phyloP scores from a whole-genome alignment of 1,140 invertebrate genomes.

The Drosophila pallidifrons region DNA sequence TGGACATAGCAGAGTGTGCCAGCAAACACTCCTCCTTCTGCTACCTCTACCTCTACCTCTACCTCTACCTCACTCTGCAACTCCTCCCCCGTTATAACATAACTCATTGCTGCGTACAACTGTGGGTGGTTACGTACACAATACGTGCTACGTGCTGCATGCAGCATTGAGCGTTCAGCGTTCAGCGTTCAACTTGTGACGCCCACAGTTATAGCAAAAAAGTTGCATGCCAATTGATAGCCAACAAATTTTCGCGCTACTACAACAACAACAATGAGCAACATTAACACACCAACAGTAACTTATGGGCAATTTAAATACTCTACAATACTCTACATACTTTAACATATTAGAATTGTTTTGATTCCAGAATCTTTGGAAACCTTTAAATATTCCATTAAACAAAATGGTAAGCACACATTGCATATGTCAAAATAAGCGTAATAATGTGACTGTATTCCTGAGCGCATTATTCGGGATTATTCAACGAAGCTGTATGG shows the following conservation, averaged over 20 bases:
- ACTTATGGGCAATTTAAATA: conserved; percentile 34
- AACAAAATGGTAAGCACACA: no score
- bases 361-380: no score
- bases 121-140: conserved; percentile 33
- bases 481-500: no score
- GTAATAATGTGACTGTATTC: no score
- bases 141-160: conserved; percentile 12
- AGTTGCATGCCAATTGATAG: conserved; percentile 69
- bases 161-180: conserved; percentile 20
- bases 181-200: conserved; percentile 25
- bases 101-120: conserved; percentile 19
- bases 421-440: no score
- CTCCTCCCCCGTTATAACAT: not conserved
- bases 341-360: no score
- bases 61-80: not conserved
- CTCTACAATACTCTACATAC: conserved; percentile 3
- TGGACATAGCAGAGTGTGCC: conserved; percentile 26
- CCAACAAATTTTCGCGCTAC: conserved; percentile 46
- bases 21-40: not conserved
- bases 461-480: no score
- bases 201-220: conserved; percentile 53
- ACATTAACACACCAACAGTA: conserved; percentile 8
- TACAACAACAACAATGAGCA: conserved; percentile 25
- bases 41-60: no score
- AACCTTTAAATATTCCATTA: no score